Evolutionary conservation across 2,113 vertebrate genomes (phyloP).

Genomic region (Triplophysa dalaica): DNA sequence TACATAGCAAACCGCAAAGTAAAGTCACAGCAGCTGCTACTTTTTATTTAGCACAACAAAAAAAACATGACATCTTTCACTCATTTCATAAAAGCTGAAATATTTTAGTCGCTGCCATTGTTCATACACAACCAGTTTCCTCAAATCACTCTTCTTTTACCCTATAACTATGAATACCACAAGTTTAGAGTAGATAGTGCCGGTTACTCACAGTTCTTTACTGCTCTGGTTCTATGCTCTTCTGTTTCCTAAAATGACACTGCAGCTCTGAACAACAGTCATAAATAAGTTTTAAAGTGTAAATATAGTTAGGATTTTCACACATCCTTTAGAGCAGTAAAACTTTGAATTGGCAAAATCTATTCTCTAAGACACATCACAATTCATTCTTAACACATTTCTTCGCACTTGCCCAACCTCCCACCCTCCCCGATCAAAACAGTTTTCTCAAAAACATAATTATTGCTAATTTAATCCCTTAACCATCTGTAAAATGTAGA

Average conservation of each 20-base stretch:
- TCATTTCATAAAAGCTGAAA: constrained; percentile 57
- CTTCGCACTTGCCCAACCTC: background rate
- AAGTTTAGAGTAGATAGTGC: background rate
- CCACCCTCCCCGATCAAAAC: background rate
- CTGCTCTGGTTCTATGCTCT: background rate
- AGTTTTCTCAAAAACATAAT: constrained; percentile 4
- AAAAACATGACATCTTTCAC: constrained; percentile 61
- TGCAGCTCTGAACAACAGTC: background rate
- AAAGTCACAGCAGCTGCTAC: constrained; percentile 58
- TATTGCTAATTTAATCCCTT: constrained; percentile 5
- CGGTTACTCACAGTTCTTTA: background rate
- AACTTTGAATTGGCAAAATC: constrained; percentile 28
- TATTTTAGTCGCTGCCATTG: constrained; percentile 49
- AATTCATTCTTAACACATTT: constrained; percentile 13
- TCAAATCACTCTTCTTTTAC: background rate
- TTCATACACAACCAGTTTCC: constrained; percentile 15
- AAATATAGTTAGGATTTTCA: background rate
- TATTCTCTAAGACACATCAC: background rate
- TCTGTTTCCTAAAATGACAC: background rate
- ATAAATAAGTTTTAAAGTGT: background rate
- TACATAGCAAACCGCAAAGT: constrained; percentile 14
- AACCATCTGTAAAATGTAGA: constrained; percentile 22
- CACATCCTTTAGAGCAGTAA: background rate
- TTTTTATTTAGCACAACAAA: constrained; percentile 71
- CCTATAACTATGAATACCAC: constrained; percentile 15